Base-by-base conservation (phyloP, 2,113 vertebrate genomes). In the Ailurus styani region DNA sequence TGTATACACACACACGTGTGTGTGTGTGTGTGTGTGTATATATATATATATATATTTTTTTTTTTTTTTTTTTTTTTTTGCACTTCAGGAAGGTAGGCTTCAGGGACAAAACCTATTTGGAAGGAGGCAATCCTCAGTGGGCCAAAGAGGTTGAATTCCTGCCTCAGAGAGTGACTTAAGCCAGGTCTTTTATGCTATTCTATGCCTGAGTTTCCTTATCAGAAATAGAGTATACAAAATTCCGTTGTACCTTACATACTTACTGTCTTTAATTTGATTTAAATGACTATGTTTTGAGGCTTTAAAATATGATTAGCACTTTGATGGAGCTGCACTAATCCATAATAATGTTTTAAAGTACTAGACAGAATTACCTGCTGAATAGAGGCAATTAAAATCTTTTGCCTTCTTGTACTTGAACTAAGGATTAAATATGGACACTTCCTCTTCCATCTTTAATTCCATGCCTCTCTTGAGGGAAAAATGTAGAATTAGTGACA, bases 321-420 rank as follows among this genome's bases (percentile, higher is more conserved):
- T 72, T n/a, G 57, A 40, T 79, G 40, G 15, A 91, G 11, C 45
- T 88, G 23, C 40, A 73, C 15, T 72, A 86, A 95, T 88, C 27
- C 25, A 34, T 50, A 93, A 87, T n/a, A 73, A 29, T 60, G 70
- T 95, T 83, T 91, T 90, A 90, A 96, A 92, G 29, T 47, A 54
- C 47, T 13, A 96, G 45, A 90, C 21, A 54, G 86, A 96, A 89
- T 77, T 86, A 91, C 47, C 37, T 31, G 45, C 34, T 9, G 20
- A 92, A 94, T 8, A 96, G 21, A 82, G 45, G 40, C 4, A 90
- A 89, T 83, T 82, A 55, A 96, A 94, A 83, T 54, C 2, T 73
- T 93, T 92, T 86, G 34, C n/a, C 57, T 79, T 75, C 60, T 15
- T 57, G 2, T 79, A 37, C 96, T 96, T 96, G 62, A 97, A 93